Conservation (phyloP, 1,140 invertebrate genomes). For the Chironomus tepperi region DNA sequence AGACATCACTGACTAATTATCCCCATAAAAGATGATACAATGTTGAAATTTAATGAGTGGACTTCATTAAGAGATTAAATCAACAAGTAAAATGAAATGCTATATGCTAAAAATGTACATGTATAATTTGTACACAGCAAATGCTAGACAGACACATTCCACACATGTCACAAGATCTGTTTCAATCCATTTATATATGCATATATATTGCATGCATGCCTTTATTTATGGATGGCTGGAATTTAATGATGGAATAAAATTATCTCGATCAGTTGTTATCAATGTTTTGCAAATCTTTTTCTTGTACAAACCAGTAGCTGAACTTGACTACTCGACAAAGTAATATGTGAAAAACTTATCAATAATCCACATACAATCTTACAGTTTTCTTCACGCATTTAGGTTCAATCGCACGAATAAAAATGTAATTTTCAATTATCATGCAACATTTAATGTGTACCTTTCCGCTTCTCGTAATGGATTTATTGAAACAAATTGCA, state of each 20-base stretch:
- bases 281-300: background rate
- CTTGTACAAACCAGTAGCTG: background rate
- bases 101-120: too few species aligned
- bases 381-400: background rate
- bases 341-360: background rate
- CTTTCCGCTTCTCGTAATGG: background rate
- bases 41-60: too few species aligned
- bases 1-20: too few species aligned
- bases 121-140: too few species aligned
- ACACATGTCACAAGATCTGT: too few species aligned
- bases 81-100: too few species aligned
- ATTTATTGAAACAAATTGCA: conserved; percentile 19
- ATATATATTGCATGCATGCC: too few species aligned
- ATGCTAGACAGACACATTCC: too few species aligned
- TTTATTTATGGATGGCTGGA: too few species aligned
- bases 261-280: background rate
- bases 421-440: background rate
- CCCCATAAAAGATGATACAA: too few species aligned
- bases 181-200: too few species aligned
- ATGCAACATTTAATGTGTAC: background rate
- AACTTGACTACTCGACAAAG: background rate
- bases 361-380: background rate
- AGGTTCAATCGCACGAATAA: background rate
- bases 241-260: background rate
- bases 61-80: too few species aligned